Percentiles rank a stretch among this genome's conserved stretches.
phyloP scores from a whole-genome alignment of 1,140 invertebrate genomes.

The Conopomorpha cramerella region DNA sequence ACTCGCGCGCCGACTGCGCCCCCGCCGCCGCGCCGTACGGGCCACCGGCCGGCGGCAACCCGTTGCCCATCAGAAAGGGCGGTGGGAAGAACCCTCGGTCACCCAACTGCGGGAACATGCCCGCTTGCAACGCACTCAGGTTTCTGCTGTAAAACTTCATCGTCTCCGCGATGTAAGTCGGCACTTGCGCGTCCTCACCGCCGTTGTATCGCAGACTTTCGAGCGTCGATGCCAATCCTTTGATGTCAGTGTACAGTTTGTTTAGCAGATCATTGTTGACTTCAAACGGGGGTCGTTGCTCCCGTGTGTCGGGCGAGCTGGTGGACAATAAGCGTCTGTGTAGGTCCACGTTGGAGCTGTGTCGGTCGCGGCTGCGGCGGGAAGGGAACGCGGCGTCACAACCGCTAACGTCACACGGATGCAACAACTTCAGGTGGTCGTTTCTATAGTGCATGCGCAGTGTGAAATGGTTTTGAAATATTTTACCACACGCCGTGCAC shows the following conservation, averaged over 20 bases:
- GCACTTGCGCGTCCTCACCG: conserved; percentile 37
- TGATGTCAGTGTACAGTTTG: conserved; percentile 76
- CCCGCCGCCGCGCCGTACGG: conserved; percentile 39
- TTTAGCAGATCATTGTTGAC: conserved; percentile 80
- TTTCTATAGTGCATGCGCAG: conserved; percentile 92
- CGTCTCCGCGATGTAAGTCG: conserved; percentile 51
- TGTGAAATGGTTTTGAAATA: conserved; percentile 91
- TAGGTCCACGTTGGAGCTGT: conserved; percentile 88
- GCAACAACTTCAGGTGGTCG: conserved; percentile 90
- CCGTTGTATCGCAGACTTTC: conserved; percentile 51
- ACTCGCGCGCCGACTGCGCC: conserved; percentile 41
- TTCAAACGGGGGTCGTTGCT: conserved; percentile 67
- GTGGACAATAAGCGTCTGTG: conserved; percentile 84
- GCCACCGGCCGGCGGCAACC: conserved; percentile 24
- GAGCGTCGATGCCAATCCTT: conserved; percentile 53
- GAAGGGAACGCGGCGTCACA: conserved; percentile 93
- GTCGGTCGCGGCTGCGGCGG: conserved; percentile 87
- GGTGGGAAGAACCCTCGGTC: conserved; percentile 46
- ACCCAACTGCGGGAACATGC: conserved; percentile 34
- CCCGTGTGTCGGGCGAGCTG: conserved; percentile 59
- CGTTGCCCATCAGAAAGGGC: conserved; percentile 43
- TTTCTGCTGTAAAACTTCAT: conserved; percentile 57
- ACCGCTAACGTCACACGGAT: conserved; percentile 88
- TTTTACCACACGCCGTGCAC: conserved; percentile 88
- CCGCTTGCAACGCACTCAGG: conserved; percentile 36